phyloP scores from a whole-genome alignment of 2,797 vertebrate species.

The Balearica regulorum region DNA sequence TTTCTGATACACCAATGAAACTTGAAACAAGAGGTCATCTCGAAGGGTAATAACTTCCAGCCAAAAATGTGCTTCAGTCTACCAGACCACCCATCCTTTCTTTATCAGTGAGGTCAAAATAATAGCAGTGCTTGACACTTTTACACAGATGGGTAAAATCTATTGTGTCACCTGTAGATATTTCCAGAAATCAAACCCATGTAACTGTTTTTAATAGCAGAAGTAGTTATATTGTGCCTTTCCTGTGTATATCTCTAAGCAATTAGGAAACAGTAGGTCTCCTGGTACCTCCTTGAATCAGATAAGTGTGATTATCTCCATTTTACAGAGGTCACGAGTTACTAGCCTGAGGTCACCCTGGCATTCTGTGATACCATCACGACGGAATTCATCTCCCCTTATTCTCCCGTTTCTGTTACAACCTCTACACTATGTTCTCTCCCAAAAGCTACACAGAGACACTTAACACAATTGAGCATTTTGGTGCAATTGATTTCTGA shows the following conservation, averaged over 20 bases:
- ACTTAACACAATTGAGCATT: neutral
- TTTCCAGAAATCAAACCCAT: constrained; percentile 37
- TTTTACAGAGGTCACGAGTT: constrained; percentile 8
- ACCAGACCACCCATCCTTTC: constrained; percentile 62
- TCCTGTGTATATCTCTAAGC: neutral
- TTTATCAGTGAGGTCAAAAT: constrained; percentile 59
- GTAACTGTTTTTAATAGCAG: constrained; percentile 30
- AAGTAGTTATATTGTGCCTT: constrained; percentile 1
- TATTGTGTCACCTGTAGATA: constrained; percentile 29
- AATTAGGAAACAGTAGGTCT: constrained; percentile 45
- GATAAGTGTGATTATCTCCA: constrained; percentile 40
- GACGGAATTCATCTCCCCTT: neutral
- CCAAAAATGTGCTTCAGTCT: constrained; percentile 29
- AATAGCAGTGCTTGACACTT: constrained; percentile 27
- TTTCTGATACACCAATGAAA: constrained; percentile 42
- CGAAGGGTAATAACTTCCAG: constrained; percentile 61
- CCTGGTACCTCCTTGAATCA: constrained; percentile 18
- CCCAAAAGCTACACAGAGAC: neutral
- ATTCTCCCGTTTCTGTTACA: neutral
- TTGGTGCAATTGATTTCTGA: neutral
- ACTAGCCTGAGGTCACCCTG: neutral
- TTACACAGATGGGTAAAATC: constrained; percentile 51
- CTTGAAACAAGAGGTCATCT: constrained; percentile 50
- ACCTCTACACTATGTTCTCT: neutral
- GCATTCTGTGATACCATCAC: neutral